phyloP scores from a whole-genome alignment of 1,140 invertebrate species.

The Hylyphantes graminicola region DNA sequence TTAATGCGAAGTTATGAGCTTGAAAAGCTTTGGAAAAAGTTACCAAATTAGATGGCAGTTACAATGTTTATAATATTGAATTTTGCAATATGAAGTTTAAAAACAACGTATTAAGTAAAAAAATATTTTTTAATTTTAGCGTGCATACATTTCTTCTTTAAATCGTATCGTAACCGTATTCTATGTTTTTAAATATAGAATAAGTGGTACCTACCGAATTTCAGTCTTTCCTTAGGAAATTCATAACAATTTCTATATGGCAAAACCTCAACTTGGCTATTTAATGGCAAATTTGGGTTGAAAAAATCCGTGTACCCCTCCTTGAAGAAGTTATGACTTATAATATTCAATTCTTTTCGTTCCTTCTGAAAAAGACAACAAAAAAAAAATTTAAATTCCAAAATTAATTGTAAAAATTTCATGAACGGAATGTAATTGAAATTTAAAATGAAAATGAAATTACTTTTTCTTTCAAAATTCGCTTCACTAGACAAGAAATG shows the following conservation, averaged over 20 bases:
- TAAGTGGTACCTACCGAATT: conserved; percentile 33
- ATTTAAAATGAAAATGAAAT: not conserved
- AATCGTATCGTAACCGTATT: no score
- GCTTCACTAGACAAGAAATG: conserved; percentile 49
- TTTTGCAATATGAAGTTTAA: no score
- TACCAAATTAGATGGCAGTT: no score
- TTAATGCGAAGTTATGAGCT: no score
- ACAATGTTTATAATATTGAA: no score
- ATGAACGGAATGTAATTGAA: not conserved
- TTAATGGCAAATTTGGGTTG: conserved; percentile 63
- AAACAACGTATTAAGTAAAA: no score
- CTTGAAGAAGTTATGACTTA: conserved; percentile 61
- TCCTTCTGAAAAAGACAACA: conserved; percentile 49
- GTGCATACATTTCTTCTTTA: no score
- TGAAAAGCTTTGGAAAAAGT: no score
- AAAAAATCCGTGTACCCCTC: conserved; percentile 60
- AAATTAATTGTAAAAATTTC: no score
- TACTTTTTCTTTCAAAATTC: conserved; percentile 55
- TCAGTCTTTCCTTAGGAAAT: conserved; percentile 63
- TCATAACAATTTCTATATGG: conserved; percentile 88
- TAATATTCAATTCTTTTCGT: conserved; percentile 61
- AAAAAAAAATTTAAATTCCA: not conserved
- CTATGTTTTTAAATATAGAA: no score
- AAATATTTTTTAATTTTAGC: no score
- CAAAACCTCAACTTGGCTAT: conserved; percentile 69